Percentiles rank a stretch among this genome's conserved stretches.
phyloP scores from a whole-genome alignment of 2,888 invertebrate species.

The Caenorhabditis uteleia region DNA sequence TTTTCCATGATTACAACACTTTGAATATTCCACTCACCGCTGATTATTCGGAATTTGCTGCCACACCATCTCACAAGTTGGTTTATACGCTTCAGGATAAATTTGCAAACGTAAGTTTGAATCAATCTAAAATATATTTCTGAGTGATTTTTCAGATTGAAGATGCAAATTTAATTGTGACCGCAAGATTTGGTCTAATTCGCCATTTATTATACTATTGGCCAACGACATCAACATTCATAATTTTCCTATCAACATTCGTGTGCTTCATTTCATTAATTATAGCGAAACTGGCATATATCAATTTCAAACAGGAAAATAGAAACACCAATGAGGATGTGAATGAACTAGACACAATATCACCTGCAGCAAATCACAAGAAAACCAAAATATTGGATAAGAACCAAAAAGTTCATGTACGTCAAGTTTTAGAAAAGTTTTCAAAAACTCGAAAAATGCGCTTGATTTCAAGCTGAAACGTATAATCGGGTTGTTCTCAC shows the following conservation, averaged over 20 bases:
- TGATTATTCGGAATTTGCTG: constrained; percentile 37
- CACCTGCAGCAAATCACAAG: too few relatives aligned
- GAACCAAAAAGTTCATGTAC: too few relatives aligned
- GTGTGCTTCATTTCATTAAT: constrained; percentile 11
- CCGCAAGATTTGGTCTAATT: constrained; percentile 59
- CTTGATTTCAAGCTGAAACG: too few relatives aligned
- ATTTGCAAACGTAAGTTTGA: constrained; percentile 56
- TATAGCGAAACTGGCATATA: constrained; percentile 10
- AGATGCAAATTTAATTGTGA: constrained; percentile 45
- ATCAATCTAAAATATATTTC: neutral
- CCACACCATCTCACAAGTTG: constrained; percentile 37
- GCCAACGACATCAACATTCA: constrained; percentile 48
- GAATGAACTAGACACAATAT: too few relatives aligned
- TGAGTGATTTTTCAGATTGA: constrained; percentile 44
- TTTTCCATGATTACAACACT: constrained; percentile 46
- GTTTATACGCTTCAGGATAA: constrained; percentile 61
- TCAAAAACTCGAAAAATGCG: too few relatives aligned
- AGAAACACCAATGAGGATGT: too few relatives aligned
- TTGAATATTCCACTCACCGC: constrained; percentile 35
- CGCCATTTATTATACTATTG: constrained; percentile 59
- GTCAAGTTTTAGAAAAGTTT: too few relatives aligned
- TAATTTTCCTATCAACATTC: constrained; percentile 31
- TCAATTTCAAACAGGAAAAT: too few relatives aligned
- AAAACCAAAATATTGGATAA: too few relatives aligned
- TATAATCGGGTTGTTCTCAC: too few relatives aligned